Conservation (phyloP, 2,113 vertebrate species). For the Neolamprologus ventralis region DNA sequence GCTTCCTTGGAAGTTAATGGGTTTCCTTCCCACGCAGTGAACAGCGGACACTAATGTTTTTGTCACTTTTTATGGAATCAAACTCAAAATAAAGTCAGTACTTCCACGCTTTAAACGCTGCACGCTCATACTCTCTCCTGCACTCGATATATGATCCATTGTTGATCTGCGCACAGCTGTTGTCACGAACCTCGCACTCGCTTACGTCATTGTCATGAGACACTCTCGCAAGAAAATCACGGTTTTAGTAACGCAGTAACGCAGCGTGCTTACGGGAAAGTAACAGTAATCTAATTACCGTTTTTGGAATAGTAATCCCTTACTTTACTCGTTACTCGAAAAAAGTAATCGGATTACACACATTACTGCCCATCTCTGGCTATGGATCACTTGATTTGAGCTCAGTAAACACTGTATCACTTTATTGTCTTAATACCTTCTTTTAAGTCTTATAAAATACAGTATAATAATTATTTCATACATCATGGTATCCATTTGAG, state of each 20-base stretch:
- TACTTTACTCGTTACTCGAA: neutral
- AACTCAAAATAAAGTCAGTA: too few relatives aligned
- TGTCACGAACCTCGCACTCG: too few relatives aligned
- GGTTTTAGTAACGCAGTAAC: neutral
- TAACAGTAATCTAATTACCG: neutral
- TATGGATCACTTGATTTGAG: neutral
- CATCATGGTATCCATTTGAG: fast-evolving
- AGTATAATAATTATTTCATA: neutral
- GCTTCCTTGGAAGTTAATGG: fast-evolving
- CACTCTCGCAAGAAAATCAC: fast-evolving
- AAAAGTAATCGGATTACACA: neutral
- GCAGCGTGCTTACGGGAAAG: fast-evolving
- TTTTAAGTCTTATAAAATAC: neutral
- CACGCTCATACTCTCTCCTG: too few relatives aligned
- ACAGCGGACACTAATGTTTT: too few relatives aligned
- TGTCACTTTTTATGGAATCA: too few relatives aligned
- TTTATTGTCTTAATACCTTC: neutral
- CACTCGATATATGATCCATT: too few relatives aligned
- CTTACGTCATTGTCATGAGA: too few relatives aligned
- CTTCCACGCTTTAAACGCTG: too few relatives aligned
- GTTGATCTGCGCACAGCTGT: too few relatives aligned
- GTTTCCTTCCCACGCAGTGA: too few relatives aligned
- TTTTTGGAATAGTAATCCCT: neutral
- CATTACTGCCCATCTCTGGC: neutral
- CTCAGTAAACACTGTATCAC: neutral